These are phyloP conservation scores for Drosophila elegans DNA, from an alignment of 1,140 invertebrate genomes.

Conservation along the genomic window DNA sequence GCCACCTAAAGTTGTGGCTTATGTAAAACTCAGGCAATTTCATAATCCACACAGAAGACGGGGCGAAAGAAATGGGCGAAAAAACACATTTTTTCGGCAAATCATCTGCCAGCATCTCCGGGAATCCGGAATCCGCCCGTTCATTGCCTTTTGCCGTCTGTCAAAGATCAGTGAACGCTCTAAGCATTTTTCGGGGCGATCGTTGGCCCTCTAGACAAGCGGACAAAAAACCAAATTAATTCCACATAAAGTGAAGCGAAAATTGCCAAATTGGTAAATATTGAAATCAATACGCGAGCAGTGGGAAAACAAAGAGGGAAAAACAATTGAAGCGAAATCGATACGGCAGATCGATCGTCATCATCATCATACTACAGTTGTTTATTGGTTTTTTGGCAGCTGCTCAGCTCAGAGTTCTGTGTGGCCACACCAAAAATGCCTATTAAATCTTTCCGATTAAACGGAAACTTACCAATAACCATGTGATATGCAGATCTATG, in stretches of 20 bases:
- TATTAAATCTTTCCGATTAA: conserved; percentile 23
- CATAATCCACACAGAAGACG: conserved; percentile 47
- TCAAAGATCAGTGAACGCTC: conserved; percentile 69
- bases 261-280: conserved; percentile 67
- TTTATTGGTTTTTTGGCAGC: conserved; percentile 16
- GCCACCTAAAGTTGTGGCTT: conserved; percentile 17
- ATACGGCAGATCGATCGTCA: conserved; percentile 31
- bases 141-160: conserved; percentile 68
- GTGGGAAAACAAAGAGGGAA: conserved; percentile 10
- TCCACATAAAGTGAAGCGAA: conserved; percentile 37
- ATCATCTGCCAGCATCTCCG: conserved; percentile 47
- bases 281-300: conserved; percentile 62
- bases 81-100: conserved; percentile 43
- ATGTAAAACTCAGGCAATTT: conserved; percentile 51
- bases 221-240: conserved; percentile 60
- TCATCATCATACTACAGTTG: conserved; percentile 8
- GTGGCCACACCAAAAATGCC: conserved; percentile 10
- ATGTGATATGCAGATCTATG: conserved; percentile 30
- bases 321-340: conserved; percentile 39
- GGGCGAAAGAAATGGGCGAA: conserved; percentile 21
- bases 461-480: conserved; percentile 33
- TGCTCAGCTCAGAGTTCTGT: conserved; percentile 4
- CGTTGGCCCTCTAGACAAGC: conserved; percentile 60
- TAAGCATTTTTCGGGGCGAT: conserved; percentile 56
- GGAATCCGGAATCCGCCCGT: conserved; percentile 41